phyloP scores from a whole-genome alignment of 2,888 invertebrate genomes.

The Muschampia plurimacula region DNA sequence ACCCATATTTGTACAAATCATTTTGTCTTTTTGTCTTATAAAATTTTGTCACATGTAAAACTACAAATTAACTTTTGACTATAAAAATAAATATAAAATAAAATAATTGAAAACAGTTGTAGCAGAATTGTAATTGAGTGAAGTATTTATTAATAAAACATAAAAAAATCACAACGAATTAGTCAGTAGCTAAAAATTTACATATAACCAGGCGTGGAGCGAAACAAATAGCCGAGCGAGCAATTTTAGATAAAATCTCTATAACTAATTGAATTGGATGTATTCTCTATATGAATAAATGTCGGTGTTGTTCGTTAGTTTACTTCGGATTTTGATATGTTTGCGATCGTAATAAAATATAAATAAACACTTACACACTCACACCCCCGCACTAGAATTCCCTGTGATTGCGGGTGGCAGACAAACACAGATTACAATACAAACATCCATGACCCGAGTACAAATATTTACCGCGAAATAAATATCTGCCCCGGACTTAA shows the following conservation, averaged over 20 bases:
- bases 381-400: too few species aligned
- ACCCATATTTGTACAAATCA: too few species aligned
- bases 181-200: conserved; percentile 25
- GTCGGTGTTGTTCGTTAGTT: background rate
- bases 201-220: conserved; percentile 17
- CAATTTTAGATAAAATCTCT: conserved; percentile 32
- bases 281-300: conserved; percentile 13
- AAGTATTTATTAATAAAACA: background rate
- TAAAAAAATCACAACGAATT: conserved; percentile 14
- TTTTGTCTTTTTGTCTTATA: too few species aligned
- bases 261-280: conserved; percentile 28
- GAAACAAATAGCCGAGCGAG: conserved; percentile 40
- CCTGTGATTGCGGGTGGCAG: too few species aligned
- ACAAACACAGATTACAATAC: too few species aligned
- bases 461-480: too few species aligned
- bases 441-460: too few species aligned
- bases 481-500: too few species aligned
- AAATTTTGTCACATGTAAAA: background rate
- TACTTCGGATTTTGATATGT: background rate
- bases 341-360: background rate
- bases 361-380: too few species aligned
- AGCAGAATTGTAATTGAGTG: background rate
- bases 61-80: background rate
- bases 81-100: background rate
- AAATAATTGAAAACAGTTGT: background rate